phyloP scores from a whole-genome alignment of 2,113 vertebrate species.

The Catharus fuscescens region DNA sequence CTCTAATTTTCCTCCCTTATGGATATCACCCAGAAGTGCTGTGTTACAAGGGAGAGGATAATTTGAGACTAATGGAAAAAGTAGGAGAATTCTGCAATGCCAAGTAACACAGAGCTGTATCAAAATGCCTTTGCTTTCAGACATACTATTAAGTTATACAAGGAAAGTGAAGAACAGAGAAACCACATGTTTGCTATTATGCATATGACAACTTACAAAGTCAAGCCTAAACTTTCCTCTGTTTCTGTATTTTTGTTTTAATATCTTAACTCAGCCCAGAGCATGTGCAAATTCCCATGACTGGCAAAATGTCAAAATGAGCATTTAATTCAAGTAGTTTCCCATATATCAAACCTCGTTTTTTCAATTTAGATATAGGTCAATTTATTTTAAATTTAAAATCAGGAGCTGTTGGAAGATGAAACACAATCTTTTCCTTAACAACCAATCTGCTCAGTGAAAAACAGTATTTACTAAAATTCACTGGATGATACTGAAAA shows the following conservation, averaged over 20 bases:
- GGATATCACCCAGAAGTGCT: constrained; percentile 59
- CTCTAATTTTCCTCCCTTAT: constrained; percentile 69
- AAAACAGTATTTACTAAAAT: constrained; percentile 27
- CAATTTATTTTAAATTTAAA: constrained; percentile 59
- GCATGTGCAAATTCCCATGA: constrained; percentile 28
- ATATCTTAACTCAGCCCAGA: constrained; percentile 38
- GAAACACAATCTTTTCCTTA: constrained; percentile 35
- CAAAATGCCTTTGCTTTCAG: constrained; percentile 65
- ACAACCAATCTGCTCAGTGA: constrained; percentile 42
- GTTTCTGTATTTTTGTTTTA: constrained; percentile 47
- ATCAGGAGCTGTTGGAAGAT: constrained; percentile 45
- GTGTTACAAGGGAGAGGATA: constrained; percentile 70
- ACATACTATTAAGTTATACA: constrained; percentile 62
- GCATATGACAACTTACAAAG: constrained; percentile 47
- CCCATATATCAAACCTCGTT: background rate
- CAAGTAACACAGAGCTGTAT: constrained; percentile 64
- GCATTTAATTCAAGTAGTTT: constrained; percentile 61
- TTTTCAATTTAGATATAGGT: constrained; percentile 8
- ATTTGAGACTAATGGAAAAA: constrained; percentile 75
- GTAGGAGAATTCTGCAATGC: constrained; percentile 65
- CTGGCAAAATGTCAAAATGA: constrained; percentile 63
- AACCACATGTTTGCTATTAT: constrained; percentile 65
- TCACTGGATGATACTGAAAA: background rate
- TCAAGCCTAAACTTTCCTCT: constrained; percentile 20
- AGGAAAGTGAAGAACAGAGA: constrained; percentile 50